Evolutionary conservation across 2,113 vertebrate genomes (phyloP), one percentile per base, ranked within the genome.

Genomic region (Chaetodon trifascialis): DNA sequence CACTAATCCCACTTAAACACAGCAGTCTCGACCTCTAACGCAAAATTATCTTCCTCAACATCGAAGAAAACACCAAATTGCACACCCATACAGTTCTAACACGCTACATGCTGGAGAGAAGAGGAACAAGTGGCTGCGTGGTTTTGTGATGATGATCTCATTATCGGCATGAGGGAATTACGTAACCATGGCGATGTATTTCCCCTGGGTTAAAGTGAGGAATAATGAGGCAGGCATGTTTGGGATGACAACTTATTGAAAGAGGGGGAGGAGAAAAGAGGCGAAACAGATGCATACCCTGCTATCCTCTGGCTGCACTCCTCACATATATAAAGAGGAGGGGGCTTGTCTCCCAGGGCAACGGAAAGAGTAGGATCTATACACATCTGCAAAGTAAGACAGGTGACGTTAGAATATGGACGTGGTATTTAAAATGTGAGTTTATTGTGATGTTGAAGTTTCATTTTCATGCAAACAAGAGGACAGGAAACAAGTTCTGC

Each of bases 251-350:
- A 63, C 38, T 63, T 52, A 65, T 44, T 83, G 40, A 78, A 73
- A 55, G 44, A 75, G 56, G 65, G 25, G 73, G 36, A 79, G 23
- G 30, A 79, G 65, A 54, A 47, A 30, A 30, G 12, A 67, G 73
- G 51, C 73, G 44, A 78, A 83, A 73, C 71, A 80, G 64, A 79
- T 76, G 56, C 94, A 63, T 91, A 99, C 98, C 98, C 97, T 69
- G 98, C 96, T 86, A 99, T 99, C 92, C 97, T 97, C 92, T 99
- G 97, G 91, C 98, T 99, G 94, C 98, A 99, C 91, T 99, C 98
- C 91, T 99, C 98, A 88, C 98, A 99, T 84, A 99, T 97, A 82
- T 99, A 99, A 16, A 99, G 88, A 7, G 98, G 98, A 71, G 98
- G 98, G n/a, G 98, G 98, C 60, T 99, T 99, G 93, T 99, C 98